These are phyloP conservation scores for Crematogaster levior DNA, from an alignment of 2,888 invertebrate species.

Conservation along the genomic window DNA sequence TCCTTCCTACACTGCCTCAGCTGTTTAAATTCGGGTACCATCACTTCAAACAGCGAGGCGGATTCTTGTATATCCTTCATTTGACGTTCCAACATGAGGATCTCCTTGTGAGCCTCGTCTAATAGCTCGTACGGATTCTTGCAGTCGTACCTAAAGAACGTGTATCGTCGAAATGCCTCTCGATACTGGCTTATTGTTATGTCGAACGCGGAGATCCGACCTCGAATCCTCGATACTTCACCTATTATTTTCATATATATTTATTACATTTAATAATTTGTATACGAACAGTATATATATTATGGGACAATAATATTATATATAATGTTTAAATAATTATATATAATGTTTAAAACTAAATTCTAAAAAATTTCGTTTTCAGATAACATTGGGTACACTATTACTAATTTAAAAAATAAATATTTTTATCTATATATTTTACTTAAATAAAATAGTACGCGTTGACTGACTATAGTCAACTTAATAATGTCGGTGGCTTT, in stretches of 20 bases:
- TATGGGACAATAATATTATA: neutral
- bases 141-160: conserved; percentile 92
- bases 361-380: neutral
- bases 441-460: conserved; percentile 3
- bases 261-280: neutral
- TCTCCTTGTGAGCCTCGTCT: conserved; percentile 92
- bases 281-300: neutral
- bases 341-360: neutral
- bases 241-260: conserved; percentile 79
- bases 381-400: neutral
- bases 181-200: conserved; percentile 93
- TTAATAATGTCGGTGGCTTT: neutral
- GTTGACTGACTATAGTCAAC: neutral
- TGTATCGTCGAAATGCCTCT: conserved; percentile 94
- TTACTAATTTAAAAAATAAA: neutral
- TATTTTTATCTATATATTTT: neutral
- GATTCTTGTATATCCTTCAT: conserved; percentile 95
- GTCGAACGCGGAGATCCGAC: conserved; percentile 95
- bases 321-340: neutral
- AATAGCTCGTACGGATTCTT: conserved; percentile 91
- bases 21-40: conserved; percentile 97
- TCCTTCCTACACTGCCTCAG: conserved; percentile 97
- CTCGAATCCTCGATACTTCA: conserved; percentile 96
- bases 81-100: conserved; percentile 93
- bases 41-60: conserved; percentile 97